A percentile compares a stretch with the other conserved stretches of the same genome.
Evolutionary conservation across 2,888 invertebrate genomes (phyloP).

Genomic region (Anoncus sp.): DNA sequence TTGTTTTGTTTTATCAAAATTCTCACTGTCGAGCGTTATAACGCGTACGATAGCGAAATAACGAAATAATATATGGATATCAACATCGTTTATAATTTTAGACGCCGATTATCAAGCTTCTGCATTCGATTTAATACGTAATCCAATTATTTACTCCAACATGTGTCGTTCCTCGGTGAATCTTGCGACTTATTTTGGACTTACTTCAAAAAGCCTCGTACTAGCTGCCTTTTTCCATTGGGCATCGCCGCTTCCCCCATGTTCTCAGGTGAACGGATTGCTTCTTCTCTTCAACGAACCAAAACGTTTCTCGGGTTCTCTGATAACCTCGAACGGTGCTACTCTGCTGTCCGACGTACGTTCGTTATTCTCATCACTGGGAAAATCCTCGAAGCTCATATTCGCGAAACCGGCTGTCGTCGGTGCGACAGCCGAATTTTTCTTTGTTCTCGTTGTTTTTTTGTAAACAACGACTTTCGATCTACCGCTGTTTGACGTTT

Average conservation of each 20-base stretch:
- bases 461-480: slow-evolving; percentile 74
- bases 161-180: neutral
- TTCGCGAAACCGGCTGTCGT: slow-evolving; percentile 87
- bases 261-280: slow-evolving; percentile 83
- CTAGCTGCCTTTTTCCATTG: too few relatives aligned
- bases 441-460: slow-evolving; percentile 71
- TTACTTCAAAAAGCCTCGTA: slow-evolving; percentile 59
- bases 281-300: slow-evolving; percentile 83
- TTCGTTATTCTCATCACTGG: slow-evolving; percentile 86
- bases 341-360: slow-evolving; percentile 79
- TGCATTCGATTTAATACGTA: too few relatives aligned
- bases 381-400: slow-evolving; percentile 91
- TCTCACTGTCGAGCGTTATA: slow-evolving; percentile 1
- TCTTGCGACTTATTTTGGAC: slow-evolving; percentile 16
- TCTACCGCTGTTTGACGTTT: slow-evolving; percentile 77
- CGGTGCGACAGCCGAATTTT: slow-evolving; percentile 66
- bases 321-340: slow-evolving; percentile 87
- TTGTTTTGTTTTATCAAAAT: neutral
- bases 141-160: neutral
- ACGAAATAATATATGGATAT: too few relatives aligned
- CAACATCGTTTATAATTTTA: neutral
- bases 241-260: neutral
- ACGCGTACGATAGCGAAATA: neutral
- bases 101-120: neutral
- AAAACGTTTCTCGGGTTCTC: slow-evolving; percentile 82